Base-by-base conservation (phyloP, 2,797 vertebrate species). In the Falco peregrinus region DNA sequence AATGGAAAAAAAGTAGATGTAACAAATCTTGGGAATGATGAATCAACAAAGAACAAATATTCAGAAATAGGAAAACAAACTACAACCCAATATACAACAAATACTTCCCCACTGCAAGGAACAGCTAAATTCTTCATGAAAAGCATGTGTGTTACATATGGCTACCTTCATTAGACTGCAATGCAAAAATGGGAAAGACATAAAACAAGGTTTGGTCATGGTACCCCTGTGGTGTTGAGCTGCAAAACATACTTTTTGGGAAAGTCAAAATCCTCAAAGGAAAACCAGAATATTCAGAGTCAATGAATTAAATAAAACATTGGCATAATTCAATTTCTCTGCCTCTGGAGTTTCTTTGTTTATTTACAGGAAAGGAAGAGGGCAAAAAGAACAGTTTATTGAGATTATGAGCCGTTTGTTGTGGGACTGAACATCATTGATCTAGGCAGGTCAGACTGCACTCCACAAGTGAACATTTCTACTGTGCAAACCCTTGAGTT, bases 31-130 rank as follows among this genome's bases (percentile, higher is more conserved):
- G 47, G 74, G 43, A 91, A 83, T 61, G 92, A 87, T 1, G 8
- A 92, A 60, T 69, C 33, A 93, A 87, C n/a, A 68, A 79, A 93
- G 26, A 90, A 83, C 39, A 89, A 91, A 94, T 48, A 79, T 19
- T 73, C 69, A 70, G 82, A 92, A 91, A 77, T 7, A 70, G 33
- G 28, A 71, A 73, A 75, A 65, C 11, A 74, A 87, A n/a, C 16
- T 12, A 56, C 4, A 75, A 83, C 33, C 13, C 14, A 61, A 67
- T 63, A 85, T 26, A 79, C 28, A 81, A 82, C 26, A 84, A 91
- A 75, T 78, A 86, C 4, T 80, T 85, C 13, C 25, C 37, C 59
- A 78, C 59, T 73, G 47, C 69, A 95, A 88, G 78, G 15, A 24
- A 85, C 76, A 95, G 76, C 24, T 88, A 83, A 67, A 71, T 76